phyloP scores from a whole-genome alignment of 2,888 invertebrate genomes.

The Abrostola triplasia region DNA sequence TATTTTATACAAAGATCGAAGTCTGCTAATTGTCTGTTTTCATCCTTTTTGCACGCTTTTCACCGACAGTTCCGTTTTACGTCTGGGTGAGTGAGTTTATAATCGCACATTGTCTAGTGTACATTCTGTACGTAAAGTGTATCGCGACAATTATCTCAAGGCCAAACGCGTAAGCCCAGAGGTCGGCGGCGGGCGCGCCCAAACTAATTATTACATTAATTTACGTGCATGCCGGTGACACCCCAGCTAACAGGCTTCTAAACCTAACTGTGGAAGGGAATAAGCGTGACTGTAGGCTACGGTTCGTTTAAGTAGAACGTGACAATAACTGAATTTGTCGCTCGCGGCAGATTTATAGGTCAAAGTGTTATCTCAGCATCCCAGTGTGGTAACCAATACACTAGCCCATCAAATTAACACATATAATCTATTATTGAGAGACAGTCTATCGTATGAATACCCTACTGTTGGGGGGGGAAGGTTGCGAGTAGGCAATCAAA shows the following conservation, averaged over 20 bases:
- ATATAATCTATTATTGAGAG: too few relatives aligned
- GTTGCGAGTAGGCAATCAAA: too few relatives aligned
- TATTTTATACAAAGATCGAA: not conserved
- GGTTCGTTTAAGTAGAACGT: not conserved
- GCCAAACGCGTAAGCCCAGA: slow-evolving; percentile 30
- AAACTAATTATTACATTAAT: slow-evolving; percentile 44
- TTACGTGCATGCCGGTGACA: slow-evolving; percentile 17
- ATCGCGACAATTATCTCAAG: slow-evolving; percentile 31
- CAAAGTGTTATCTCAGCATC: too few relatives aligned
- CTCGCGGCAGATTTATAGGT: too few relatives aligned
- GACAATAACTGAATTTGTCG: not conserved
- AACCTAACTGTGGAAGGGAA: slow-evolving; percentile 3
- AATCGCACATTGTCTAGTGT: slow-evolving; percentile 2
- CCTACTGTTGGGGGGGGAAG: too few relatives aligned
- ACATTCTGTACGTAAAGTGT: slow-evolving; percentile 1
- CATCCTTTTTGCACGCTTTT: not conserved
- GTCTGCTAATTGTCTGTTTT: not conserved
- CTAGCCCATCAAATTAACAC: too few relatives aligned
- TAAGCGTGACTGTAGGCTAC: not conserved
- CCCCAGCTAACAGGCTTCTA: slow-evolving; percentile 12
- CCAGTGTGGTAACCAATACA: too few relatives aligned
- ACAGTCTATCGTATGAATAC: too few relatives aligned
- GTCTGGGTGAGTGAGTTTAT: not conserved
- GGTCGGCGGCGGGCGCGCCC: slow-evolving; percentile 45
- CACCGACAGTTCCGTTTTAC: not conserved